Evolutionary conservation across 2,797 vertebrate genomes (phyloP).

Genomic region (Prionace glauca): DNA sequence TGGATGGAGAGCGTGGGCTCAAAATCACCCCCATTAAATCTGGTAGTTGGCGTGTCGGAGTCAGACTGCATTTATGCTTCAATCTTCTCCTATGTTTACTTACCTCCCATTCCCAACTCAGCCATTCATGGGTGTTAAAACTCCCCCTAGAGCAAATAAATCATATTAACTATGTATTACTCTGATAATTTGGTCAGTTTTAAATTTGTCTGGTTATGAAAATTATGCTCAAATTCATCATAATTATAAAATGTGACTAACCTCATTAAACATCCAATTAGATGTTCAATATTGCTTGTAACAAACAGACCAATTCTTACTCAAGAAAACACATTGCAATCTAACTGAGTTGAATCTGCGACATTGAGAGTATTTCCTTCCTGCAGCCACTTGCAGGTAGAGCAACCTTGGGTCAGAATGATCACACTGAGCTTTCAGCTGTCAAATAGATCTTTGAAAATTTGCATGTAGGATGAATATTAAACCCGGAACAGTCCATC

Average conservation of each 20-base stretch:
- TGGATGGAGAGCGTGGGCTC: too few species aligned
- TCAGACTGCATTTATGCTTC: background rate
- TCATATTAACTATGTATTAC: background rate
- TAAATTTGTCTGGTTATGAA: background rate
- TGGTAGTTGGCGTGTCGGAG: background rate
- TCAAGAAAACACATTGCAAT: background rate
- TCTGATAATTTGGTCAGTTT: background rate
- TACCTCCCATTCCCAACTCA: background rate
- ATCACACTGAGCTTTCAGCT: background rate
- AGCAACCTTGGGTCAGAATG: background rate
- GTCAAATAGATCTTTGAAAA: background rate
- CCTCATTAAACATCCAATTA: background rate
- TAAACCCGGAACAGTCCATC: background rate
- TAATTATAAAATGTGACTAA: background rate
- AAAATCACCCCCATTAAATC: background rate
- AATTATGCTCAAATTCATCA: slow-evolving; percentile 1
- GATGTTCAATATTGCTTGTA: background rate
- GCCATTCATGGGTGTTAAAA: background rate
- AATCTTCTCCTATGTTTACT: background rate
- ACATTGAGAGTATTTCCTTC: background rate
- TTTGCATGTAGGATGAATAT: background rate
- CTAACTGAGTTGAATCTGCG: background rate
- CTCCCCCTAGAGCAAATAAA: background rate
- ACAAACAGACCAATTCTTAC: background rate
- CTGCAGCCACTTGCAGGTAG: background rate